Percentiles rank a stretch among this genome's conserved stretches.
Conservation (phyloP, 1,140 invertebrate species). For the Venustaconcha ellipsiformis region DNA sequence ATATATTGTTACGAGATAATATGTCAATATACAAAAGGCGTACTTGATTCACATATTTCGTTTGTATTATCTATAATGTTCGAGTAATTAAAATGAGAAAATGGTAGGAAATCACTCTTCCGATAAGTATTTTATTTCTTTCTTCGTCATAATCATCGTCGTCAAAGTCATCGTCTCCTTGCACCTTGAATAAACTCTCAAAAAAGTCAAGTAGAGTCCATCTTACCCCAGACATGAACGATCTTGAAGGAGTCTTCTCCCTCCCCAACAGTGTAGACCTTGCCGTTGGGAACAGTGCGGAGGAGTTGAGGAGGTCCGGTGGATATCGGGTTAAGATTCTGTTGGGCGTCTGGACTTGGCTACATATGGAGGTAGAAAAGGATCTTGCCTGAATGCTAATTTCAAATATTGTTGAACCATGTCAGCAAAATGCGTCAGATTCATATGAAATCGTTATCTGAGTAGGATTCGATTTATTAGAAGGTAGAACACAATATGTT, state of each 20-base stretch:
- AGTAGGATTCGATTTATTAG: no score
- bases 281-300: slow-evolving; percentile 46
- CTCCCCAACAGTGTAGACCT: slow-evolving; percentile 42
- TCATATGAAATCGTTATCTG: no score
- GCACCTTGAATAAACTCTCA: background rate
- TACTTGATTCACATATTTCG: no score
- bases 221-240: slow-evolving; percentile 54
- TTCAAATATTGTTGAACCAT: no score
- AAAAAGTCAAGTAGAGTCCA: background rate
- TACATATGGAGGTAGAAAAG: slow-evolving; percentile 3
- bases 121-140: background rate
- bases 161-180: background rate
- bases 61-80: background rate
- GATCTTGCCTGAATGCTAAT: no score
- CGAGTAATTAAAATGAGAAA: no score
- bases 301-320: slow-evolving; percentile 34
- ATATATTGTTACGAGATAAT: no score
- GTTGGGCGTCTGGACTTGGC: slow-evolving; percentile 47
- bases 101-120: background rate
- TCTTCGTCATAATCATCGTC: background rate
- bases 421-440: no score
- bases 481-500: no score
- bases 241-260: slow-evolving; percentile 48
- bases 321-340: slow-evolving; percentile 49
- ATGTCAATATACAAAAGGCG: no score